phyloP scores from a whole-genome alignment of 2,888 invertebrate genomes.

The Lampropteryx suffumata region DNA sequence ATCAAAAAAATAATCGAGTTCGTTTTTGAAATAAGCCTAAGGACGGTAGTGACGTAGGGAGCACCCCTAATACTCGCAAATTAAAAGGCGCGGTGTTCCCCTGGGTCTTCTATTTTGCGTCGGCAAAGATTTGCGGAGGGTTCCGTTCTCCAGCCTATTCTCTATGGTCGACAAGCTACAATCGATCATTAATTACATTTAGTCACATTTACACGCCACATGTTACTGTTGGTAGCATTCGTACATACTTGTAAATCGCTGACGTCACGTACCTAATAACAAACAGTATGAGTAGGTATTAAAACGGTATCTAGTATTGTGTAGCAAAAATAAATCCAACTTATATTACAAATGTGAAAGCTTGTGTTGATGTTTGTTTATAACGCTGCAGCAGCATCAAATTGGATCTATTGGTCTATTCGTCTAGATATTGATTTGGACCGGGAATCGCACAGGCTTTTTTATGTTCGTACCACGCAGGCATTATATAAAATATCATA shows the following conservation, averaged over 20 bases:
- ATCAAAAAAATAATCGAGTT: conserved; percentile 40
- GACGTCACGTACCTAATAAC: conserved; percentile 14
- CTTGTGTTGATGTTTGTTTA: no score
- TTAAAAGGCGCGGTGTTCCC: conserved; percentile 77
- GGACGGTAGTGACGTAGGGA: conserved; percentile 42
- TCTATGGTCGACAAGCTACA: conserved; percentile 65
- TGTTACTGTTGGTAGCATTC: conserved; percentile 57
- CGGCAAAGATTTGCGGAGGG: conserved; percentile 75
- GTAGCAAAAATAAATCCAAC: no score
- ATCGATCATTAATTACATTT: conserved; percentile 81
- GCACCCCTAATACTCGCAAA: conserved; percentile 78
- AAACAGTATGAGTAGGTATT: no score
- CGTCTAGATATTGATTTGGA: no score
- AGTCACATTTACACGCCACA: conserved; percentile 78
- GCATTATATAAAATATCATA: not conserved
- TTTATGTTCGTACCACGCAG: no score
- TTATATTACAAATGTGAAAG: no score
- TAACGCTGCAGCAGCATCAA: no score
- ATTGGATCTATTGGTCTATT: no score
- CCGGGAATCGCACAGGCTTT: no score
- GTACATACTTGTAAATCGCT: conserved; percentile 40
- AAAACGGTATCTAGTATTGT: no score
- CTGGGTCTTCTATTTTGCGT: conserved; percentile 66
- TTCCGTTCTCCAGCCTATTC: conserved; percentile 47
- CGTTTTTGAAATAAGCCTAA: conserved; percentile 28